phyloP scores from a whole-genome alignment of 2,888 invertebrate genomes.

The Tyria jacobaeae region DNA sequence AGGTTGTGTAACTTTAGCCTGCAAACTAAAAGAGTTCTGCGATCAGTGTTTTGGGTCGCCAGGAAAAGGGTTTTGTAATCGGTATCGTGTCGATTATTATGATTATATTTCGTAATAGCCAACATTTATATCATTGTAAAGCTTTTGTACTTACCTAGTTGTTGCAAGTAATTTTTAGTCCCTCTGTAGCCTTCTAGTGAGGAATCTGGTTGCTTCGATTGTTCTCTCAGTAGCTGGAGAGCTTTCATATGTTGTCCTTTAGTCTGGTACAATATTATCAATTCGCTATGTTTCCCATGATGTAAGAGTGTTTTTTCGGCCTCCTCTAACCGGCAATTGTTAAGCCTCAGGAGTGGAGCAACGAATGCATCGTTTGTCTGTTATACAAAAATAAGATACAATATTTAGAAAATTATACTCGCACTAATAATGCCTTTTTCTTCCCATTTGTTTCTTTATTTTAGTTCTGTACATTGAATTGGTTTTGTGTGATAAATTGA shows the following conservation, averaged over 20 bases:
- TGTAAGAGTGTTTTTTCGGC: slow-evolving; percentile 95
- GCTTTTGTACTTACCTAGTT: slow-evolving; percentile 89
- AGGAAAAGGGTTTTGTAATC: too few species aligned
- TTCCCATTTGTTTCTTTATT: too few species aligned
- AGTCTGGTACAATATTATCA: slow-evolving; percentile 98
- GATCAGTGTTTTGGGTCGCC: too few species aligned
- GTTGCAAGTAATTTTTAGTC: slow-evolving; percentile 96
- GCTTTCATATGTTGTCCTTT: slow-evolving; percentile 97
- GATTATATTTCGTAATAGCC: too few species aligned
- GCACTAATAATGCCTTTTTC: too few species aligned
- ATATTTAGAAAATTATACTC: neutral
- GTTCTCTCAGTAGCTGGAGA: slow-evolving; percentile 93
- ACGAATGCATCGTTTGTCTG: slow-evolving; percentile 98
- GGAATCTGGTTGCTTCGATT: slow-evolving; percentile 91
- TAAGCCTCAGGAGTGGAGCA: slow-evolving; percentile 95
- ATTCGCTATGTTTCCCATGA: slow-evolving; percentile 95
- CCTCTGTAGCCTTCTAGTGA: slow-evolving; percentile 92
- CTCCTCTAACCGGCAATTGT: slow-evolving; percentile 97
- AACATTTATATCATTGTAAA: neutral
- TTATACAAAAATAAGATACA: neutral
- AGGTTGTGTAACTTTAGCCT: too few species aligned
- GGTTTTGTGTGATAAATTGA: too few species aligned
- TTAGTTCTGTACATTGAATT: too few species aligned
- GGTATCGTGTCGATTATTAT: too few species aligned
- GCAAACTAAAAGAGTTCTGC: too few species aligned